These are phyloP conservation scores for Acanthurus lineatus DNA, from an alignment of 2,797 vertebrate genomes.

Conservation along the genomic window DNA sequence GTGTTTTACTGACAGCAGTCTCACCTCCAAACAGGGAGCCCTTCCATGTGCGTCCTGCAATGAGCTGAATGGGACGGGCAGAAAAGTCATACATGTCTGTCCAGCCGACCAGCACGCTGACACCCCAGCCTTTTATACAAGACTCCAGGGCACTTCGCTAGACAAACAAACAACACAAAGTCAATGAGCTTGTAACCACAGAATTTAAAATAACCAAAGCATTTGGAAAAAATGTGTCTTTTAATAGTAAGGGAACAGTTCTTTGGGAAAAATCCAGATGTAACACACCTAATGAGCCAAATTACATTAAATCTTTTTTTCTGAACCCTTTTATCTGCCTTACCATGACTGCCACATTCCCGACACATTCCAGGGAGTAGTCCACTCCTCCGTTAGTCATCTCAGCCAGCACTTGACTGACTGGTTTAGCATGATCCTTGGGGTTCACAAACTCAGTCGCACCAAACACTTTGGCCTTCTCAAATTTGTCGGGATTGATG, in stretches of 20 bases:
- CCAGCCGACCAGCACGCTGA: conserved; percentile 92
- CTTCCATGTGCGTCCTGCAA: conserved; percentile 94
- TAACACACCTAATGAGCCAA: not conserved
- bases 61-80: conserved; percentile 90
- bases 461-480: conserved; percentile 92
- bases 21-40: conserved; percentile 94
- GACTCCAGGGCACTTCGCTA: conserved; percentile 94
- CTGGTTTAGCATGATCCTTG: conserved; percentile 89
- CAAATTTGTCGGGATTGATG: conserved; percentile 92
- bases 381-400: conserved; percentile 95
- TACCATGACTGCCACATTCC: conserved; percentile 93
- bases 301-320: not conserved
- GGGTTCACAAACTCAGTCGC: conserved; percentile 94
- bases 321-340: conserved; percentile 22
- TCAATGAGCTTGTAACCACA: not conserved
- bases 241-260: not conserved
- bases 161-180: not conserved
- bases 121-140: conserved; percentile 92
- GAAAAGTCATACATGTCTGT: conserved; percentile 89
- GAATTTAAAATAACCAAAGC: not conserved
- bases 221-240: not conserved
- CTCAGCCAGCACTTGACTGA: conserved; percentile 89
- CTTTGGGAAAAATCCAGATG: not conserved
- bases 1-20: not conserved
- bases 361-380: conserved; percentile 94